Conservation (phyloP, 2,113 vertebrate species). For the Limanda limanda region DNA sequence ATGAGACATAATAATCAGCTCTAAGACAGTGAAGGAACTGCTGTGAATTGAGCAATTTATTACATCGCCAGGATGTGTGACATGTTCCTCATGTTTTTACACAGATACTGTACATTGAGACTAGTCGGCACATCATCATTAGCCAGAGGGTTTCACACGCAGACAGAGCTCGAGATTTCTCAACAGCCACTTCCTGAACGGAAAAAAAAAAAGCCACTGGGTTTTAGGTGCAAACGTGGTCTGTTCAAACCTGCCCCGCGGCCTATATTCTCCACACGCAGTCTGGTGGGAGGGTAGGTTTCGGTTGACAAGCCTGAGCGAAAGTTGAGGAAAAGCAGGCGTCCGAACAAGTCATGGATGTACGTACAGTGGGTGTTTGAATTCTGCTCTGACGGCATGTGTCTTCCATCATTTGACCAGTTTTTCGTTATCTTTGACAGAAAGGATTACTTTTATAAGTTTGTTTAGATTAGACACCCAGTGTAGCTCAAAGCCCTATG, state of each 20-base stretch:
- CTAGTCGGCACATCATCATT: constrained; percentile 6
- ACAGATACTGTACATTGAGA: neutral
- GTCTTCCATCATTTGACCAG: constrained; percentile 6
- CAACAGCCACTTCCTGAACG: constrained; percentile 28
- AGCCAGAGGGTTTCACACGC: constrained; percentile 1
- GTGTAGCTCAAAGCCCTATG: neutral
- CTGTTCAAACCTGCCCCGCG: constrained; percentile 72
- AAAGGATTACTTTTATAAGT: neutral
- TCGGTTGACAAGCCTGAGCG: constrained; percentile 75
- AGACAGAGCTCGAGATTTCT: constrained; percentile 30
- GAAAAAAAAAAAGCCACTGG: constrained; percentile 21
- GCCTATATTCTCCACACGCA: constrained; percentile 47
- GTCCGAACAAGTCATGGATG: constrained; percentile 34
- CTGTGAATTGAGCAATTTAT: neutral
- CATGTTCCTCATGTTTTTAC: neutral
- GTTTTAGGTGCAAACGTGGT: constrained; percentile 44
- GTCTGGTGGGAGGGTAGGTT: constrained; percentile 66
- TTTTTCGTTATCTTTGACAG: neutral
- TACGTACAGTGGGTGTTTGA: constrained; percentile 5
- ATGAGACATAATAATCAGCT: too few species aligned
- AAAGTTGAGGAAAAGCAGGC: constrained; percentile 29
- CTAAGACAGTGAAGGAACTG: neutral
- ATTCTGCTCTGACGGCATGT: neutral
- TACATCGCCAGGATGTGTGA: neutral
- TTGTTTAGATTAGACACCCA: neutral